Evolutionary conservation across 2,888 invertebrate genomes (phyloP), one percentile per base, ranked within the genome.

Genomic region (Agrotis exclamationis): DNA sequence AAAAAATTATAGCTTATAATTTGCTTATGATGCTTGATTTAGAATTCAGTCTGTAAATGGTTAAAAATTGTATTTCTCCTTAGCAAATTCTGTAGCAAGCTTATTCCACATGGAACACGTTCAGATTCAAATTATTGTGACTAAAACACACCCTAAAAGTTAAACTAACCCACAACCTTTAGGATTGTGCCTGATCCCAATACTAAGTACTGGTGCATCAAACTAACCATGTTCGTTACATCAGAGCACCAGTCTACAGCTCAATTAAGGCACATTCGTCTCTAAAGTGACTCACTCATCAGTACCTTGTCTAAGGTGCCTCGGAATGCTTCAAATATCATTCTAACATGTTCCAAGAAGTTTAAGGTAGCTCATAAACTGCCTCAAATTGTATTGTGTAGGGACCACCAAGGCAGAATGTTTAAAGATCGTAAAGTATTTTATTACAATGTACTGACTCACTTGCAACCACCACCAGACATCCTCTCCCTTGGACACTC

Each of bases 401-500:
- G 45, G 53, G 75, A 58, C 60, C 50, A 65, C 47, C 50, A 22
- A 62, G 53, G 58, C 59, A 68, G 74, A 58, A 47, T 65, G 51
- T 68, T 81, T 62, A 60, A 63, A 48, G 67, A 58, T 63, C 67
- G 60, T 74, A 74, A 77, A 81, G 74, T 63, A 66, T 60, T 54
- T 75, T 64, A 74, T 72, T 58, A 67, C 63, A 73, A 74, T 81
- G 81, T 80, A 82, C 84, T 85, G 88, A 83, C 82, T 79, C 63
- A 83, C 85, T 83, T 74, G 54, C 74, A 70, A 74, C 70, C 69
- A 74, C 70, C 69, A 81, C 82, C 84, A 82, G 74, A 75, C 67
- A 75, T 85, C 90, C 89, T 86, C 67, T 79, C 84, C 88, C 87
- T 90, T 89, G 90, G 88, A 88, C 87, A 81, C 75, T 68, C 68